Evolutionary conservation across 1,140 invertebrate genomes (phyloP), one percentile per base, ranked within the genome.

Genomic region (Platyura marginata): DNA sequence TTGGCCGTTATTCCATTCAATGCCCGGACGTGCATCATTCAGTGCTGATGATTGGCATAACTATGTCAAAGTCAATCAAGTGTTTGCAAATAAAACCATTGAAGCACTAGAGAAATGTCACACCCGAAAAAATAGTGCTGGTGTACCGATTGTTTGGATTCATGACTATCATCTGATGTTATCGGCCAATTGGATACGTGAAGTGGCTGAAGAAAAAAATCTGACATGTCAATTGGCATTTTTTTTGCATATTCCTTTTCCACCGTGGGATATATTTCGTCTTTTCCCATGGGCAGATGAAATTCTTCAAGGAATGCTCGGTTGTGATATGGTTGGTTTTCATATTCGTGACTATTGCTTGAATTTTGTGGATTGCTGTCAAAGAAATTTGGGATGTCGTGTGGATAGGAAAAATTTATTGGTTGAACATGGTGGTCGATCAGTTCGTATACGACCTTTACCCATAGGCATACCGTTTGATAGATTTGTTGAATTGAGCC

Each of bases 141-240:
- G 68, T 10, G 61, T 70, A 1, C 85, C 86, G 0, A 68, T 92
- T 16, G 74, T 92, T 0, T 92, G 87, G 88, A 75, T 92, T 15
- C 87, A 92, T 50, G 88, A 93, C 57, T 93, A 93, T 60, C 88
- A 92, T 53, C 65, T 93, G 3, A 88, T 90, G 82, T 60, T 88
- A 45, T 80, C 82, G 3, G 81, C 87, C n/a, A 88, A 84, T 56
- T 84, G 80, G 74, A 81, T 92, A 22, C 68, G 87, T 56, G 79
- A 86, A 66, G 67, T 69, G 4, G 79, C 79, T 10, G 83, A 88
- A 49, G 81, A 88, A 49, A 77, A 80, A 50, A 72, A 77, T 40
- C 66, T 89, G 4, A 69, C 70, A 43, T 77, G 79, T 48, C 87
- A 88, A 55, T 62, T 92, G 41, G 85, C 82, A 11, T 92, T 91